These are phyloP conservation scores for Cheilosia pagana DNA, from an alignment of 2,888 invertebrate species.

Conservation along the genomic window DNA sequence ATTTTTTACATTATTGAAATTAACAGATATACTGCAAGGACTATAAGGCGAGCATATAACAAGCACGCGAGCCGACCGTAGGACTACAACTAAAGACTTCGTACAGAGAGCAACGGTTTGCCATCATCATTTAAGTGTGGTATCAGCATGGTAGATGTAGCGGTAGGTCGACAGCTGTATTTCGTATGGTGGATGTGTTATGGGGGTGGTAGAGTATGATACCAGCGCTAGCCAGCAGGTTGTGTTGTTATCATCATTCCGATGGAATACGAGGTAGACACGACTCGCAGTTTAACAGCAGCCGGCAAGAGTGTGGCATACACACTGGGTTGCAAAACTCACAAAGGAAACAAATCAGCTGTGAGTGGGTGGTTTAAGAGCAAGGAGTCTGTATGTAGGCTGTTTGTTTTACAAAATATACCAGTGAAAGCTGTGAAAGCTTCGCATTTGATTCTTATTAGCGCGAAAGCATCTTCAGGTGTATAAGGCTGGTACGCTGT, in stretches of 20 bases:
- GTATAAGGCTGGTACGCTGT: no score
- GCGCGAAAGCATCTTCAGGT: no score
- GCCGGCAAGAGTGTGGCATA: conserved; percentile 5
- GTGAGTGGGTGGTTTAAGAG: not conserved
- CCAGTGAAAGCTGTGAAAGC: no score
- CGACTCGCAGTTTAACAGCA: not conserved
- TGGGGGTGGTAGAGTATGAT: conserved; percentile 9
- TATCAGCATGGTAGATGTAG: not conserved
- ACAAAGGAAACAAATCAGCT: conserved; percentile 35
- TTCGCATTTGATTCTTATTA: no score
- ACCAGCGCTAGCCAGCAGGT: conserved; percentile 22
- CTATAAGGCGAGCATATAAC: not conserved
- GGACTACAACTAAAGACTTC: conserved; percentile 57
- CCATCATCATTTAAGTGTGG: conserved; percentile 12
- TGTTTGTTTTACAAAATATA: no score
- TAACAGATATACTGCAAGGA: not conserved
- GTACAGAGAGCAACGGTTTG: conserved; percentile 33
- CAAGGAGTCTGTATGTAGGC: no score
- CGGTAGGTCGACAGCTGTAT: conserved; percentile 28
- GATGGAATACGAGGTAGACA: conserved; percentile 19
- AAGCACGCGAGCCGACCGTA: conserved; percentile 45
- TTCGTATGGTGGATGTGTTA: conserved; percentile 18
- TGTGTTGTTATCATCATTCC: conserved; percentile 23
- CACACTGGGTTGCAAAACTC: not conserved
- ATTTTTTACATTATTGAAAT: not conserved